Evolutionary conservation across 1,140 invertebrate species (phyloP), one percentile per base, ranked within the genome.

Genomic region (Drosophila melanogaster): DNA sequence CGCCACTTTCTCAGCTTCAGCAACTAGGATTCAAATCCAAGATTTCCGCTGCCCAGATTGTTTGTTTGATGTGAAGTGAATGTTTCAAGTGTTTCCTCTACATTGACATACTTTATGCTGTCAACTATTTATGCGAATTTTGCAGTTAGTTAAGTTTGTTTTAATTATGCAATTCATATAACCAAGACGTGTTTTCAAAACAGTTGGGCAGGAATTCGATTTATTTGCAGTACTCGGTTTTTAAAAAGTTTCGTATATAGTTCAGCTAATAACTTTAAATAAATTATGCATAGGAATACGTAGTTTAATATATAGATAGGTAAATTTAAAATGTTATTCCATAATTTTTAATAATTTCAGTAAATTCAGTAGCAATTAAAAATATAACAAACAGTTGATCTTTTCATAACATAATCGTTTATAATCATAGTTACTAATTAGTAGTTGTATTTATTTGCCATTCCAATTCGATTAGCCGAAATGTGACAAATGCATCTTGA

Each of bases 41-140:
- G 49, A 51, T 51, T 51, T 51, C 49, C 49, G 49, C 30, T 15
- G 1, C 17, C 12, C 49, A 51, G 1, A 51, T 30, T 51, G 49
- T 51, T 30, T 17, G 4, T 5, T 35, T 35, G 11, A 17, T 35
- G 26, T 51, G 49, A 11, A 51, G 49, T 51, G 49, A 1, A 35
- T 10, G 17, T 35, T 19, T 14, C 1, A 46, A 46, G 22, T 7
- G 24, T 30, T 26, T 15, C 3, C 7, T 10, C 14, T 15, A 12
- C 10, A 11, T 26, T 30, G 14, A 4, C 12, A 30, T 30, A n/a
- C 46, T 26, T 17, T 14, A 14, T 26, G 22, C 44, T 46, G 1
- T 30, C n/a, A 17, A 17, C 15, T 50, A 33, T 11, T 33, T 50
- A 17, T 24, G 10, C 46, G 10, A 1, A 30, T 49, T 46, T 30